These are phyloP conservation scores for Phytoseiulus persimilis DNA, from an alignment of 2,888 invertebrate genomes.

Conservation along the genomic window DNA sequence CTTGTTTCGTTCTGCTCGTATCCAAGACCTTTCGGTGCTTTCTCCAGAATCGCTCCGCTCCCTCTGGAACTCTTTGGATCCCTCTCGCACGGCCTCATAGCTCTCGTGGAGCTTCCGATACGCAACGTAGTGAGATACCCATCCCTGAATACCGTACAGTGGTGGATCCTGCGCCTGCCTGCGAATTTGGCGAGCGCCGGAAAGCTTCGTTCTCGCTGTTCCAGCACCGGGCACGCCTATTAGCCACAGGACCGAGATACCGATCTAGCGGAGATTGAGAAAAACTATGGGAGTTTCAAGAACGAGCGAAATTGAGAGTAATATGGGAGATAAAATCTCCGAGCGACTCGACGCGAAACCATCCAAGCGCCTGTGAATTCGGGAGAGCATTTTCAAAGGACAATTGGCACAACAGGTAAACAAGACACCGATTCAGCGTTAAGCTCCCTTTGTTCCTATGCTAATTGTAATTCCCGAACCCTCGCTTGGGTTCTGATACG, in stretches of 20 bases:
- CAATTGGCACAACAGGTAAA: not conserved
- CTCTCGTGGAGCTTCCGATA: too few species aligned
- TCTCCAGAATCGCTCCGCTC: not conserved
- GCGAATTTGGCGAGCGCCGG: too few species aligned
- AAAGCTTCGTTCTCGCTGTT: not conserved
- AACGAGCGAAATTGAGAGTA: not conserved
- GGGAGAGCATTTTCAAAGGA: not conserved
- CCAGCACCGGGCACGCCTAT: not conserved
- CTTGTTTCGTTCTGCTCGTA: not conserved
- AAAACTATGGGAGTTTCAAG: not conserved
- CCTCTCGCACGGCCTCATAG: too few species aligned
- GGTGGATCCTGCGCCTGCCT: too few species aligned
- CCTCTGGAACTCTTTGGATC: not conserved
- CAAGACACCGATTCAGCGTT: not conserved
- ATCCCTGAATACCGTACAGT: too few species aligned
- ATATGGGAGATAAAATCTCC: not conserved
- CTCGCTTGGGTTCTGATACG: not conserved
- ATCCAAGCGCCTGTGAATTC: not conserved
- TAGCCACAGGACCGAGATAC: not conserved
- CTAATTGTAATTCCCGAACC: not conserved
- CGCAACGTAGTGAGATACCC: too few species aligned
- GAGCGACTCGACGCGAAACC: not conserved
- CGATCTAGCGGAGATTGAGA: not conserved
- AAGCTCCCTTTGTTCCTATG: not conserved
- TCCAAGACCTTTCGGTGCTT: not conserved